Base-by-base conservation (phyloP, 2,888 invertebrate species). In the Agriopis aurantiaria region DNA sequence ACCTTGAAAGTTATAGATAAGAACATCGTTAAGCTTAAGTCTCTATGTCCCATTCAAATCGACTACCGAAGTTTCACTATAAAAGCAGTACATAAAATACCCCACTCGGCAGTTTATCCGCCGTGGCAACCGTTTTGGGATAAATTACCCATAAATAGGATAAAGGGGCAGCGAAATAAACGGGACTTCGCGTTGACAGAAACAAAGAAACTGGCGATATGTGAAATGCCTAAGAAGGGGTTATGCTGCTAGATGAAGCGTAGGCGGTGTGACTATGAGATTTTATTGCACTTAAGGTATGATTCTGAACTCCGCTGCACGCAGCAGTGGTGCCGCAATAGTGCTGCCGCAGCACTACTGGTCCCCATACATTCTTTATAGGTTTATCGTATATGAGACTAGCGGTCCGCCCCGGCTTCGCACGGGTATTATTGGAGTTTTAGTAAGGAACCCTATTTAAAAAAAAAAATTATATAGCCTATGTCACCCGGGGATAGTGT, bases 101-200 rank as follows among this genome's bases (percentile, higher is more conserved):
- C 79, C 72, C 79, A 23, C 17, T 75, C 76, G 74, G 72, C 68
- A 73, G 78, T 78, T 80, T 14, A 79, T 82, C 78, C 79, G 75
- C 72, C 72, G 80, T 68, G 79, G 78, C 76, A 77, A 82, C 79
- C 75, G 74, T 76, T 80, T 74, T 69, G 78, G 83, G 83, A 88
- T 81, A 86, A 86, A 88, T 85, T 75, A 83, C 77, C 82, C 82
- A 82, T 83, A 87, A 85, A 87, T 82, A 80, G 81, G 82, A 83
- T 83, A 81, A 84, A 81, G 76, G 51, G 75, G 75, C 72, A 71
- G 76, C 68, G 73, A 75, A 80, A 83, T 82, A 84, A 83, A 79
- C 79, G 77, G 63, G 69, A 78, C 75, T 78, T 78, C 78, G 72
- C 77, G 85, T 82, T 82, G 82, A 85, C 81, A 81, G 80, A 83